Evolutionary conservation across 2,113 vertebrate species (phyloP).

Genomic region (Platysternon megacephalum): DNA sequence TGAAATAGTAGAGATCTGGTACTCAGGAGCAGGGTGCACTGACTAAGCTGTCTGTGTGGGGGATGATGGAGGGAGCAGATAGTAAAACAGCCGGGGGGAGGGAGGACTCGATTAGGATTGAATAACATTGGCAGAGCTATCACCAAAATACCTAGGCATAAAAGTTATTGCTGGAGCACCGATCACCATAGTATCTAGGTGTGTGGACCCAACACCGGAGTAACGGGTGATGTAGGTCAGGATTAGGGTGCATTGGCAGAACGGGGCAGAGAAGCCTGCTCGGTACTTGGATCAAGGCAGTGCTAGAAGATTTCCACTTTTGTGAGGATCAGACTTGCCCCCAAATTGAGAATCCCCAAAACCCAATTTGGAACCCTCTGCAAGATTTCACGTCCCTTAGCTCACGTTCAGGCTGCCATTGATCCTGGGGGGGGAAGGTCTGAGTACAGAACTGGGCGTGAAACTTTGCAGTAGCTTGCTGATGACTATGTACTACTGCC

Average conservation of each 20-base stretch:
- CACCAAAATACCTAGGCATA: fast-evolving
- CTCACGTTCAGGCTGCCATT: not conserved
- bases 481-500: not conserved
- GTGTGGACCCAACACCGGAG: not conserved
- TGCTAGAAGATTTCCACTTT: fast-evolving
- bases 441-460: not conserved
- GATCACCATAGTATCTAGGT: not conserved
- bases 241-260: not conserved
- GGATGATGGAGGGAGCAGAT: not conserved
- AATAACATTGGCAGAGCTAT: not conserved
- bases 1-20: fast-evolving
- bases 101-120: not conserved
- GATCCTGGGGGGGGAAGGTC: not conserved
- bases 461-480: not conserved
- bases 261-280: not conserved
- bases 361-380: not conserved
- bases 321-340: not conserved
- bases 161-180: fast-evolving
- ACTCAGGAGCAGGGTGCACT: fast-evolving
- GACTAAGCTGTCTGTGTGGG: fast-evolving
- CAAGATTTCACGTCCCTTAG: not conserved
- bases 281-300: not conserved
- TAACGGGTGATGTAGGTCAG: not conserved
- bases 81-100: not conserved
- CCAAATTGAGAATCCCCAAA: not conserved